Evolutionary conservation across 2,797 vertebrate species (phyloP).

Genomic region (Euthynnus affinis): DNA sequence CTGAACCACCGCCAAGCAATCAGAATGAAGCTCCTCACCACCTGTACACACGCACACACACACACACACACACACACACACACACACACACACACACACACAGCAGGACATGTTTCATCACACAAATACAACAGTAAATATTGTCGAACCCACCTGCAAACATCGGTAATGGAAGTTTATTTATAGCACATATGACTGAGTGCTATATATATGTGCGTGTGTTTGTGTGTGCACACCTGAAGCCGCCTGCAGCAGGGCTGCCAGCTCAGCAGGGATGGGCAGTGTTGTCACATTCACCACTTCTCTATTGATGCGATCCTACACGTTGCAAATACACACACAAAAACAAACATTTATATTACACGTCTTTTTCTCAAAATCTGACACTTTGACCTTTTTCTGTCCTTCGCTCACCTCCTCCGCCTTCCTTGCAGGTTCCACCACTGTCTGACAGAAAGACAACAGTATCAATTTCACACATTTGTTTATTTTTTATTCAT

Average conservation of each 20-base stretch:
- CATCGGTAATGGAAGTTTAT: constrained; percentile 30
- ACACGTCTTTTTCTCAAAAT: constrained; percentile 12
- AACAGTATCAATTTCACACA: constrained; percentile 65
- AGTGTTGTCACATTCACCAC: constrained; percentile 83
- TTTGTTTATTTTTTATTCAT: constrained; percentile 39
- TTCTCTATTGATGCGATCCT: constrained; percentile 85
- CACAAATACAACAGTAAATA: constrained; percentile 33
- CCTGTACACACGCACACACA: constrained; percentile 74
- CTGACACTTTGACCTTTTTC: background rate
- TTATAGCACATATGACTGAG: constrained; percentile 15
- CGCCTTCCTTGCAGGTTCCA: constrained; percentile 78
- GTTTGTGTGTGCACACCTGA: constrained; percentile 73
- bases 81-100: constrained; percentile 43
- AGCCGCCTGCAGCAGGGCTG: constrained; percentile 77
- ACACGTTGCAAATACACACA: constrained; percentile 33
- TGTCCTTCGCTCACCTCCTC: constrained; percentile 76
- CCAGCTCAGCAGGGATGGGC: constrained; percentile 83
- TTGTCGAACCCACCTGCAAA: constrained; percentile 20
- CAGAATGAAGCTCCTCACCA: constrained; percentile 83
- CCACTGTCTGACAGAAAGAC: constrained; percentile 81
- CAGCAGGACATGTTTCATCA: constrained; percentile 13
- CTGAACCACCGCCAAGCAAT: constrained; percentile 88
- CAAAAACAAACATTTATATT: background rate
- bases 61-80: constrained; percentile 44
- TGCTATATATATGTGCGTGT: constrained; percentile 17